A percentile compares a stretch with the other conserved stretches of the same genome.
phyloP scores from a whole-genome alignment of 1,140 invertebrate species.

The Nephila pilipes region DNA sequence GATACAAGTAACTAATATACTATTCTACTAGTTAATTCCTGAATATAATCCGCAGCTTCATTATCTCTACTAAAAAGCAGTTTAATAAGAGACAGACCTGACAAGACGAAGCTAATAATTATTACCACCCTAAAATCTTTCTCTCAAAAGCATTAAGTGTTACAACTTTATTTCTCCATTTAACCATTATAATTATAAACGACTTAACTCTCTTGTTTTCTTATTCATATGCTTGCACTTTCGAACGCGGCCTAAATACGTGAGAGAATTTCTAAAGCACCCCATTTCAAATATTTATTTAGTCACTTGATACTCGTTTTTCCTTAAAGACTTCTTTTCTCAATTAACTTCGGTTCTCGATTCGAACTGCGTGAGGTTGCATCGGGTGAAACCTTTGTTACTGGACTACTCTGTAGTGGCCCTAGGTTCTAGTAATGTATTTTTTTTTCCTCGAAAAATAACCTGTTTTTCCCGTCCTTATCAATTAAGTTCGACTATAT shows the following conservation, averaged over 20 bases:
- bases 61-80: not conserved
- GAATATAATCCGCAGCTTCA: not conserved
- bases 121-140: not conserved
- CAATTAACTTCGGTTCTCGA: not conserved
- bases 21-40: no score
- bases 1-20: no score
- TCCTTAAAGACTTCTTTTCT: not conserved
- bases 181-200: constrained; percentile 21
- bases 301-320: constrained; percentile 12
- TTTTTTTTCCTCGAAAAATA: not conserved
- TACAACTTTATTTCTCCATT: not conserved
- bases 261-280: not conserved
- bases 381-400: not conserved
- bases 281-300: constrained; percentile 27
- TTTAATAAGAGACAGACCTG: not conserved
- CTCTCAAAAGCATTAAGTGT: not conserved
- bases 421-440: not conserved
- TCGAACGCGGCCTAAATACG: not conserved
- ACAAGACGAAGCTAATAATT: not conserved
- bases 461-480: constrained; percentile 19
- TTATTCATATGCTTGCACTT: not conserved
- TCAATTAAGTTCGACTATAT: constrained; percentile 5
- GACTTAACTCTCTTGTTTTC: not conserved
- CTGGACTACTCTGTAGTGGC: not conserved
- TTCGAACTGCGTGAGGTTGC: not conserved